phyloP scores from a whole-genome alignment of 1,140 invertebrate species.

The Eulimnadia texana region DNA sequence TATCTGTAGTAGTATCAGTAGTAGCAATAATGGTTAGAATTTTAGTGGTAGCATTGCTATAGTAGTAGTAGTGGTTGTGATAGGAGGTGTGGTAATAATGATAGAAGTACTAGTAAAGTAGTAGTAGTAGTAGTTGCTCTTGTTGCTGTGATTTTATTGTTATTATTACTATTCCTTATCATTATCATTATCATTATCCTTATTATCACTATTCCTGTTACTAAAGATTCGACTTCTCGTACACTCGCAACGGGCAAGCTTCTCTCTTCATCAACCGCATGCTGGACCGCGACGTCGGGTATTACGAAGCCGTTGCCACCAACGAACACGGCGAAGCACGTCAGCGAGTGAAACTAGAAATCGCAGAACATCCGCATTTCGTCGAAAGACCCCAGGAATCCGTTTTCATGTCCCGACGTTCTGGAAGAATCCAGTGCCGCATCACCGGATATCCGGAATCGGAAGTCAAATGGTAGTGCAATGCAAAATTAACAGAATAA shows the following conservation, averaged over 20 bases:
- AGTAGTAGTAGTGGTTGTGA: too few species aligned
- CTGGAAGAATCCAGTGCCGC: slow-evolving; percentile 62
- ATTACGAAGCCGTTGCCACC: slow-evolving; percentile 79
- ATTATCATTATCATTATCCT: too few species aligned
- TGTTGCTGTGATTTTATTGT: too few species aligned
- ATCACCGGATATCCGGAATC: slow-evolving; percentile 82
- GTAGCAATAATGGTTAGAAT: too few species aligned
- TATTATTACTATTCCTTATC: background rate
- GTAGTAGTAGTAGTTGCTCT: too few species aligned
- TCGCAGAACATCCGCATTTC: slow-evolving; percentile 85
- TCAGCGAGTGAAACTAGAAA: slow-evolving; percentile 64
- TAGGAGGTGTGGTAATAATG: too few species aligned
- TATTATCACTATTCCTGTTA: background rate
- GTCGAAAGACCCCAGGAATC: slow-evolving; percentile 69
- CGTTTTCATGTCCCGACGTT: slow-evolving; percentile 53
- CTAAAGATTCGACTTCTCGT: slow-evolving; percentile 53
- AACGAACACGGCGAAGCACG: slow-evolving; percentile 80
- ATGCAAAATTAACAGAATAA: too few species aligned
- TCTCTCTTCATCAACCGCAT: slow-evolving; percentile 32
- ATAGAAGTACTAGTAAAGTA: too few species aligned
- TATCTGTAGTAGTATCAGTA: too few species aligned
- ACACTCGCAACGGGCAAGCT: slow-evolving; percentile 75
- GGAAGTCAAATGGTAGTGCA: slow-evolving; percentile 87
- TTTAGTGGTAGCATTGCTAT: too few species aligned
- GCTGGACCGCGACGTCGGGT: slow-evolving; percentile 77